These are phyloP conservation scores for Dysmachus trigonus DNA, from an alignment of 2,888 invertebrate genomes.

Conservation along the genomic window DNA sequence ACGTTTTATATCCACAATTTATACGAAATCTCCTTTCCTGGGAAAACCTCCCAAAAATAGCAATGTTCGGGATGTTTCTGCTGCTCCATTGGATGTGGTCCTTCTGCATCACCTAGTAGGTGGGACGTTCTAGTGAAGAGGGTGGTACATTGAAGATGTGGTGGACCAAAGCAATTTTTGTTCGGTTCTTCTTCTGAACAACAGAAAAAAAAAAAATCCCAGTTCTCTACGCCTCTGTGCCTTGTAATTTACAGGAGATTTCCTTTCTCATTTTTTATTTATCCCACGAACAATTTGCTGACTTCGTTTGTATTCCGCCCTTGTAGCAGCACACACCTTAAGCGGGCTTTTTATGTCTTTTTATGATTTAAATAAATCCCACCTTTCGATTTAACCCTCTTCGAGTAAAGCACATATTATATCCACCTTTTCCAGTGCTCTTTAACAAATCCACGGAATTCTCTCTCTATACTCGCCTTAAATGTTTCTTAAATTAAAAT, in stretches of 20 bases:
- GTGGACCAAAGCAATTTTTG: background rate
- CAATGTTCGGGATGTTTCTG: background rate
- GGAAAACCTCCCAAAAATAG: background rate
- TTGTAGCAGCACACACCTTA: background rate
- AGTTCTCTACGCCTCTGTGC: background rate
- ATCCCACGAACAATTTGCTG: background rate
- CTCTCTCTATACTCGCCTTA: too few species aligned
- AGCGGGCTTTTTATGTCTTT: background rate
- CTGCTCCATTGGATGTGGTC: background rate
- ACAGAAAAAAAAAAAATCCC: background rate
- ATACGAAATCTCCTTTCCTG: constrained; percentile 7
- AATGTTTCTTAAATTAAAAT: too few species aligned
- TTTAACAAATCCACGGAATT: background rate
- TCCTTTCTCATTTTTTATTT: constrained; percentile 11
- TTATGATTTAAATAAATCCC: background rate
- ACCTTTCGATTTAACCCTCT: background rate
- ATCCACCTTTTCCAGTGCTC: background rate
- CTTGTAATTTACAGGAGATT: constrained; percentile 11
- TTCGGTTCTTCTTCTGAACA: background rate
- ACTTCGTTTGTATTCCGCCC: background rate
- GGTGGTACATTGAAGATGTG: background rate
- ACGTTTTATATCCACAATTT: constrained; percentile 27
- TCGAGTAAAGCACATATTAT: background rate
- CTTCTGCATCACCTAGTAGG: background rate
- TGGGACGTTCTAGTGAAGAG: background rate